phyloP scores from a whole-genome alignment of 1,140 invertebrate species.

The Cydia strobilella region DNA sequence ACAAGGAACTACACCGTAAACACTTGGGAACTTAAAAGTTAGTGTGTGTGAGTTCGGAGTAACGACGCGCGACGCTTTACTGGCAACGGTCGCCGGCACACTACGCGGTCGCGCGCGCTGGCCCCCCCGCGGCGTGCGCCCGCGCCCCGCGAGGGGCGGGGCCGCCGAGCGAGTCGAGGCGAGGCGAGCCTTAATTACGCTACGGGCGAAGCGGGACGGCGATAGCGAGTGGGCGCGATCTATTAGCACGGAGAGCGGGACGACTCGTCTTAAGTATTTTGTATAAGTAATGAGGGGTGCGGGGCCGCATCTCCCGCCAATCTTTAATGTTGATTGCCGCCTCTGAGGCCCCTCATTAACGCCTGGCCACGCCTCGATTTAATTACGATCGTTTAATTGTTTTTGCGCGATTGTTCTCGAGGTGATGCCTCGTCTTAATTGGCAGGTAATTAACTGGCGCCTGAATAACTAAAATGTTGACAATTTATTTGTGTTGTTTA shows the following conservation, averaged over 20 bases:
- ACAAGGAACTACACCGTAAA: slow-evolving; percentile 73
- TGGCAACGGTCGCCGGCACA: slow-evolving; percentile 74
- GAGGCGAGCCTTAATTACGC: slow-evolving; percentile 76
- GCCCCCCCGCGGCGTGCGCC: slow-evolving; percentile 53
- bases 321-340: slow-evolving; percentile 79
- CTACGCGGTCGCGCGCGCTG: slow-evolving; percentile 63
- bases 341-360: slow-evolving; percentile 75
- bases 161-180: slow-evolving; percentile 64
- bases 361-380: slow-evolving; percentile 74
- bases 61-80: slow-evolving; percentile 62
- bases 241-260: slow-evolving; percentile 77
- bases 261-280: slow-evolving; percentile 79
- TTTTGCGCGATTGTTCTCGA: slow-evolving; percentile 50
- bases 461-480: slow-evolving; percentile 13
- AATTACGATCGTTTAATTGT: slow-evolving; percentile 72
- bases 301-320: slow-evolving; percentile 77
- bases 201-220: slow-evolving; percentile 72
- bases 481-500: slow-evolving; percentile 7
- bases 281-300: slow-evolving; percentile 78
- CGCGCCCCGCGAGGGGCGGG: slow-evolving; percentile 58
- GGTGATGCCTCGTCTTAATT: slow-evolving; percentile 38
- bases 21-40: slow-evolving; percentile 66
- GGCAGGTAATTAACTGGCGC: slow-evolving; percentile 27
- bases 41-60: slow-evolving; percentile 55
- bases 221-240: slow-evolving; percentile 75